Percentiles rank a stretch among this genome's conserved stretches.
These are phyloP conservation scores for Leptura quadrifasciata DNA, from an alignment of 2,888 invertebrate species.

Conservation along the genomic window DNA sequence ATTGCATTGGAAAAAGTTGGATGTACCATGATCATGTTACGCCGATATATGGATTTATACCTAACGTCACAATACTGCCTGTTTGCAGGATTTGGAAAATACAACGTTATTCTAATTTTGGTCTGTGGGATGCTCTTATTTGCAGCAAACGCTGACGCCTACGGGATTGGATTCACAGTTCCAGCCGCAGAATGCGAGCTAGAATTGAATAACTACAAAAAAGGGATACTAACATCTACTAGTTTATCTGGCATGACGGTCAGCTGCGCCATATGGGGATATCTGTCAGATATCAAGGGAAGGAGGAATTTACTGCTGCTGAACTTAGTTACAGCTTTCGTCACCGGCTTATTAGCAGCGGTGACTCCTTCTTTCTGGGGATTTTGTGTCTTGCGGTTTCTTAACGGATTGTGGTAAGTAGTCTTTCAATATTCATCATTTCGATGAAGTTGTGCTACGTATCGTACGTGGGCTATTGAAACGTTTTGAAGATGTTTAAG, in stretches of 20 bases:
- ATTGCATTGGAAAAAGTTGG: too few species aligned
- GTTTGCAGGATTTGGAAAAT: slow-evolving; percentile 57
- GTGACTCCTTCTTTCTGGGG: slow-evolving; percentile 56
- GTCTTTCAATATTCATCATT: too few species aligned
- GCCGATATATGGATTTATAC: too few species aligned
- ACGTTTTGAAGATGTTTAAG: too few species aligned
- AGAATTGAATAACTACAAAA: slow-evolving; percentile 51
- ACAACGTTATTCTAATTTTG: slow-evolving; percentile 53
- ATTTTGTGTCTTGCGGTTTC: slow-evolving; percentile 51
- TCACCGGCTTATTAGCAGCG: slow-evolving; percentile 46
- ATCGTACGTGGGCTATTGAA: too few species aligned
- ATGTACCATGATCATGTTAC: too few species aligned
- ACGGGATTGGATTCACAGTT: slow-evolving; percentile 54
- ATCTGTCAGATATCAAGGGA: slow-evolving; percentile 57
- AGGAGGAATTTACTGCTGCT: slow-evolving; percentile 52
- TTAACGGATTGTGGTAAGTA: slow-evolving; percentile 57
- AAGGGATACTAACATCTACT: slow-evolving; percentile 56
- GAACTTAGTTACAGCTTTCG: slow-evolving; percentile 51
- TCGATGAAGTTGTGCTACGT: too few species aligned
- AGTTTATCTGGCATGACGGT: slow-evolving; percentile 54
- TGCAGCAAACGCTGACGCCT: slow-evolving; percentile 54
- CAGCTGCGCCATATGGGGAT: slow-evolving; percentile 58
- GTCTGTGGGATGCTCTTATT: slow-evolving; percentile 55
- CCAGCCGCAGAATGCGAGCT: slow-evolving; percentile 58
- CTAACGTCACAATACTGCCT: too few species aligned